These are phyloP conservation scores for Saguinus oedipus DNA, from an alignment of 2,797 vertebrate species.

Conservation along the genomic window DNA sequence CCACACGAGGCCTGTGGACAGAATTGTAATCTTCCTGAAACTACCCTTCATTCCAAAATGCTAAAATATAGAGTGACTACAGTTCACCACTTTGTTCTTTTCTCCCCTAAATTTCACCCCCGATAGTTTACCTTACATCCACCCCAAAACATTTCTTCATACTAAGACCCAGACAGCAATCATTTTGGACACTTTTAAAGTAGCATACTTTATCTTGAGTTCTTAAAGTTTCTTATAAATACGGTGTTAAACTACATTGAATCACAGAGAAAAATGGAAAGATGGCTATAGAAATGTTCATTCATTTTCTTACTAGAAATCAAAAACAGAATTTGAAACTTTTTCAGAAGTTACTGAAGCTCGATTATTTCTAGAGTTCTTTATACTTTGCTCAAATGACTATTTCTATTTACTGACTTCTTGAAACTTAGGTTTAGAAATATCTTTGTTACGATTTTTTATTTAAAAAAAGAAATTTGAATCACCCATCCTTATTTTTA, in stretches of 20 bases:
- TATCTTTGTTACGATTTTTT: neutral
- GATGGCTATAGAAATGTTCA: neutral
- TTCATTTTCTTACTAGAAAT: neutral
- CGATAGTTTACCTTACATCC: neutral
- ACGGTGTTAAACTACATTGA: neutral
- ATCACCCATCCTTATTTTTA: neutral
- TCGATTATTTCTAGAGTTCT: neutral
- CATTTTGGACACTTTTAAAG: neutral
- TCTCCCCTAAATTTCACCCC: neutral
- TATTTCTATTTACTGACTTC: neutral
- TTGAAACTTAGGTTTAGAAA: neutral
- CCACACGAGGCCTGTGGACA: neutral
- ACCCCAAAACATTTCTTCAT: neutral
- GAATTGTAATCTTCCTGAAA: constrained; percentile 16
- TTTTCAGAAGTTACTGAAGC: neutral
- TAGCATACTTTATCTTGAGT: neutral
- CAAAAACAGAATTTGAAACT: neutral
- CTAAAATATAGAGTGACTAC: neutral
- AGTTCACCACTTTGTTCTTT: neutral
- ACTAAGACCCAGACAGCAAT: neutral
- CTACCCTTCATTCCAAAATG: neutral
- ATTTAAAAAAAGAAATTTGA: neutral
- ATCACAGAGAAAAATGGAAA: neutral
- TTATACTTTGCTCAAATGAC: neutral
- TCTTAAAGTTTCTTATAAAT: neutral